These are phyloP conservation scores for Anguilla pacifica DNA, from an alignment of 2,797 vertebrate genomes.

Conservation along the genomic window DNA sequence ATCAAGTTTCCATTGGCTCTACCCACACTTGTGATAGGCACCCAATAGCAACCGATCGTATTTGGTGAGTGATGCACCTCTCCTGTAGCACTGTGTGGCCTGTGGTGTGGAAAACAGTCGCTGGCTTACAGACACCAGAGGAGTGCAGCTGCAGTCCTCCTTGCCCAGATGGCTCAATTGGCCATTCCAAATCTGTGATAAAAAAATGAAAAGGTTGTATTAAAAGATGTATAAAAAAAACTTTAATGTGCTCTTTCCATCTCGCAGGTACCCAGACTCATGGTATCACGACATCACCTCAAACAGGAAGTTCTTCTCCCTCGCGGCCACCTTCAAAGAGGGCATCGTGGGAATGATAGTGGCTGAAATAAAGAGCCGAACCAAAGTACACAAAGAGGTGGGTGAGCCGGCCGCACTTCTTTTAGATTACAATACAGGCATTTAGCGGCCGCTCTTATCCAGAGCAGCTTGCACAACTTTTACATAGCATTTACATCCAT, in stretches of 20 bases:
- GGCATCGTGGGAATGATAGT: slow-evolving; percentile 99
- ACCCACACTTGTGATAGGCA: background rate
- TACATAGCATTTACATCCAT: too few species aligned
- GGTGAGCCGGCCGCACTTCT: background rate
- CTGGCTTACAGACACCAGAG: background rate
- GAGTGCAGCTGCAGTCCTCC: too few species aligned
- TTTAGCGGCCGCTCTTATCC: too few species aligned
- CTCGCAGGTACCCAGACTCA: slow-evolving; percentile 96
- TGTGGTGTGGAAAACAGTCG: background rate
- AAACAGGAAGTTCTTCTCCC: slow-evolving; percentile 99
- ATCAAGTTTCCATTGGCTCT: background rate
- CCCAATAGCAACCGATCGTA: background rate
- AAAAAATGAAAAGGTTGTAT: background rate
- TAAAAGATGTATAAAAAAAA: background rate
- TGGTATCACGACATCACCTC: slow-evolving; percentile 99
- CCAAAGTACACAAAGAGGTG: slow-evolving; percentile 99
- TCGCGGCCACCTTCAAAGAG: slow-evolving; percentile 92
- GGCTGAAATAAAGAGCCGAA: slow-evolving; percentile 96
- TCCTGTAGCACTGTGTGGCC: background rate
- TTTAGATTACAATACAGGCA: background rate
- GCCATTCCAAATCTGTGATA: background rate
- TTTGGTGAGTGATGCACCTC: background rate
- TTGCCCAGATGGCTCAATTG: background rate
- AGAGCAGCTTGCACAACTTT: too few species aligned
- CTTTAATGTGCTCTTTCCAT: background rate